phyloP scores from a whole-genome alignment of 2,113 vertebrate species.

The Garra rufa region DNA sequence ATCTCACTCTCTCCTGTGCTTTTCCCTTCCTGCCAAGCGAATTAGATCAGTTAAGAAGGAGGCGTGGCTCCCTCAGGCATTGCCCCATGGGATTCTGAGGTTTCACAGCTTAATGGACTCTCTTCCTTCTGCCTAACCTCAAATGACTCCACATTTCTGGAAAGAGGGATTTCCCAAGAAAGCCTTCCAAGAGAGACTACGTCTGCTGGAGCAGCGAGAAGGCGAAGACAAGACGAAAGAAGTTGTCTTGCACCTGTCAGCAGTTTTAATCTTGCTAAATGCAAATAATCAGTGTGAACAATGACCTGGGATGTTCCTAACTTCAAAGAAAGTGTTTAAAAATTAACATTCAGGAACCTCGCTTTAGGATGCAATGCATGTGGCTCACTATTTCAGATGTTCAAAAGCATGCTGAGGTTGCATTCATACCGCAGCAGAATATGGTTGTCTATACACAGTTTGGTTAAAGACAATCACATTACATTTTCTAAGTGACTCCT shows the following conservation, averaged over 20 bases:
- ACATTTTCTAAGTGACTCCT: neutral
- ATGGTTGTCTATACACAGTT: neutral
- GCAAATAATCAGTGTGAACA: neutral
- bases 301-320: neutral
- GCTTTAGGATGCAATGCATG: neutral
- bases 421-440: neutral
- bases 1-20: neutral
- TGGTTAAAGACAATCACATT: neutral
- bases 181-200: conserved; percentile 36
- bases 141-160: conserved; percentile 54
- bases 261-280: neutral
- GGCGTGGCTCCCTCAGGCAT: conserved; percentile 53
- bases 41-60: conserved; percentile 53
- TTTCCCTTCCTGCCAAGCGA: conserved; percentile 45
- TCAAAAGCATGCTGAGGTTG: neutral
- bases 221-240: conserved; percentile 2
- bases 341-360: neutral
- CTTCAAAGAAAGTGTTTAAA: neutral
- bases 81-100: conserved; percentile 50
- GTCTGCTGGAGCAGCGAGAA: neutral
- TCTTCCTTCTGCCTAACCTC: conserved; percentile 47
- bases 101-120: conserved; percentile 60
- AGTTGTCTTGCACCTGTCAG: conserved; percentile 5
- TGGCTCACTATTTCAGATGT: neutral
- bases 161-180: conserved; percentile 58